Conservation (phyloP, 2,888 invertebrate genomes). For the Cataglyphis albicans region DNA sequence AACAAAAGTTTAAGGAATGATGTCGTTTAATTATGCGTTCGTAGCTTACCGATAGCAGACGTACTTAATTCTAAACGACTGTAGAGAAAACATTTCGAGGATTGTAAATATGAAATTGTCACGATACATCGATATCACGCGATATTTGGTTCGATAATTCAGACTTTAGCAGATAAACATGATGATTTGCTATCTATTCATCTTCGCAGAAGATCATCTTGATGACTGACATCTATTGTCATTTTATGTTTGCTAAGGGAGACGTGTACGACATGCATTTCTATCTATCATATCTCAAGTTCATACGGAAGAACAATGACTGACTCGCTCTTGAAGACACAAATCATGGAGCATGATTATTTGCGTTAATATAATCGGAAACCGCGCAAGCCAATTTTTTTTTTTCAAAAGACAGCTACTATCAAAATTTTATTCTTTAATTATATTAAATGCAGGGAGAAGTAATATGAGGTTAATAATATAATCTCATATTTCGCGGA, state of each 20-base stretch:
- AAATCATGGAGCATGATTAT: conserved; percentile 31
- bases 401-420: conserved; percentile 5
- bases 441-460: not conserved
- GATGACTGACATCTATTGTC: conserved; percentile 64
- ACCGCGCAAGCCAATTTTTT: not conserved
- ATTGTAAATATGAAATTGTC: conserved; percentile 23
- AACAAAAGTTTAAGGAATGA: not conserved
- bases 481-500: not conserved
- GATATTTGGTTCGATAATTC: conserved; percentile 38
- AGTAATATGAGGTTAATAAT: not conserved
- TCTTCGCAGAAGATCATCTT: conserved; percentile 36
- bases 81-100: conserved; percentile 42
- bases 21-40: conserved; percentile 1
- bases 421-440: conserved; percentile 11
- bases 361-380: conserved; percentile 29
- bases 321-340: conserved; percentile 5
- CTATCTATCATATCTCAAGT: conserved; percentile 55
- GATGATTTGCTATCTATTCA: conserved; percentile 40
- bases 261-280: conserved; percentile 68
- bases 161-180: conserved; percentile 37
- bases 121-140: conserved; percentile 45
- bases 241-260: conserved; percentile 63
- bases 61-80: conserved; percentile 40
- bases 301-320: not conserved
- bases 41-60: conserved; percentile 31